Evolutionary conservation across 2,888 invertebrate species (phyloP).

Genomic region (Ormyrus thymus): DNA sequence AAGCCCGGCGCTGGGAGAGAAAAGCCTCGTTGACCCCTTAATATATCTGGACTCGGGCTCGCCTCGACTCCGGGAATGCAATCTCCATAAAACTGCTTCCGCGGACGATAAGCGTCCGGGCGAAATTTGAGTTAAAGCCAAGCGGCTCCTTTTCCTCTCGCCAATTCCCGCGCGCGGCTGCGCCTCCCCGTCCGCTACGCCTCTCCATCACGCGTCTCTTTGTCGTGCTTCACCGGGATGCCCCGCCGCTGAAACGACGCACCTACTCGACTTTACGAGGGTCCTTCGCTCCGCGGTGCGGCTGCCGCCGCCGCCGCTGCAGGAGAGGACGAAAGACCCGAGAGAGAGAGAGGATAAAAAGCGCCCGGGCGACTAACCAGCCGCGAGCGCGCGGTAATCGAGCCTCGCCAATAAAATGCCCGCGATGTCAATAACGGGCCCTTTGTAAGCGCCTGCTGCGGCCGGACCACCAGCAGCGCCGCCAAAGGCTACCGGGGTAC

Average conservation of each 20-base stretch:
- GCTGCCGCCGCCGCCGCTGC: too few relatives aligned
- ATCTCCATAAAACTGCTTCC: conserved; percentile 72
- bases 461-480: conserved; percentile 62
- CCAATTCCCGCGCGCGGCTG: background rate
- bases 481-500: background rate
- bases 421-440: conserved; percentile 61
- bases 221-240: conserved; percentile 45
- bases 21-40: conserved; percentile 66
- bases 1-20: conserved; percentile 13
- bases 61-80: conserved; percentile 65
- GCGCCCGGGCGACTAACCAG: background rate
- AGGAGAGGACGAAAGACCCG: conserved; percentile 53
- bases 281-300: conserved; percentile 17
- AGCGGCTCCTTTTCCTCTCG: conserved; percentile 42
- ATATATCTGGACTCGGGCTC: conserved; percentile 57
- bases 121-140: conserved; percentile 64
- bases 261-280: conserved; percentile 58
- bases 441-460: conserved; percentile 53
- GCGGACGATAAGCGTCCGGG: conserved; percentile 63
- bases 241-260: conserved; percentile 4
- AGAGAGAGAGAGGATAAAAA: conserved; percentile 16
- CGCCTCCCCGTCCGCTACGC: conserved; percentile 17
- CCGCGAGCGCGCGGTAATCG: conserved; percentile 55
- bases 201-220: conserved; percentile 43
- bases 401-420: conserved; percentile 63